phyloP scores from a whole-genome alignment of 2,113 vertebrate species.

The Ammodytes marinus region DNA sequence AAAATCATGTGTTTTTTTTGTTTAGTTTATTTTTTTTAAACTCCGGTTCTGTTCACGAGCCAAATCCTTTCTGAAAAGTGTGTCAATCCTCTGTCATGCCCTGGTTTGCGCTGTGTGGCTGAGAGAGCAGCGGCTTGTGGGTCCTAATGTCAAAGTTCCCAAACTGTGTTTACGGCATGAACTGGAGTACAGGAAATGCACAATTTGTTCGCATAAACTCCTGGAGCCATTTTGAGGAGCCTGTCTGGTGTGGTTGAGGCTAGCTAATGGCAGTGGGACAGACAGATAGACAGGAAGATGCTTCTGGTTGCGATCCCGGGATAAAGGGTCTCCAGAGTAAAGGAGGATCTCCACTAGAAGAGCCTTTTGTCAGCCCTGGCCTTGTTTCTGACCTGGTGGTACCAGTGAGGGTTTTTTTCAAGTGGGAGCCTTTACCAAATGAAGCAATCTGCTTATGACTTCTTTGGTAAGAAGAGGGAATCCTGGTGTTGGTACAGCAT shows the following conservation, averaged over 20 bases:
- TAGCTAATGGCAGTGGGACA: constrained; percentile 45
- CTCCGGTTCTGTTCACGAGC: constrained; percentile 13
- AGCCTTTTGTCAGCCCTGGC: constrained; percentile 36
- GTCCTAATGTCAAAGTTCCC: constrained; percentile 15
- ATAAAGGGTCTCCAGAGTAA: constrained; percentile 48
- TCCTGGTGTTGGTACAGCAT: constrained; percentile 49
- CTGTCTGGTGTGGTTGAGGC: constrained; percentile 21
- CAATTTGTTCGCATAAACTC: constrained; percentile 7
- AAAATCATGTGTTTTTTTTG: not conserved
- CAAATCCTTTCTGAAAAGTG: constrained; percentile 41
- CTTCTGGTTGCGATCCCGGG: not conserved
- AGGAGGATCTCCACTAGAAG: not conserved
- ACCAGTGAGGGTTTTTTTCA: constrained; percentile 30
- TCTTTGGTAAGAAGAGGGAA: constrained; percentile 45
- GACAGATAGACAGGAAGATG: constrained; percentile 7
- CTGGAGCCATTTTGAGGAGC: constrained; percentile 12
- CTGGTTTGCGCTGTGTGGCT: constrained; percentile 22
- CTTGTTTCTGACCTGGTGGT: constrained; percentile 46
- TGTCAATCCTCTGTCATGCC: constrained; percentile 38
- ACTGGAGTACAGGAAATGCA: constrained; percentile 33
- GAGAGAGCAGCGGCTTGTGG: not conserved
- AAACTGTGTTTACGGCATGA: constrained; percentile 4
- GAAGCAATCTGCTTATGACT: constrained; percentile 71
- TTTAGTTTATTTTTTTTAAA: constrained; percentile 9
- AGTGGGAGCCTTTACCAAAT: constrained; percentile 32